These are phyloP conservation scores for Oxyura jamaicensis DNA, from an alignment of 2,113 vertebrate species.

Conservation along the genomic window DNA sequence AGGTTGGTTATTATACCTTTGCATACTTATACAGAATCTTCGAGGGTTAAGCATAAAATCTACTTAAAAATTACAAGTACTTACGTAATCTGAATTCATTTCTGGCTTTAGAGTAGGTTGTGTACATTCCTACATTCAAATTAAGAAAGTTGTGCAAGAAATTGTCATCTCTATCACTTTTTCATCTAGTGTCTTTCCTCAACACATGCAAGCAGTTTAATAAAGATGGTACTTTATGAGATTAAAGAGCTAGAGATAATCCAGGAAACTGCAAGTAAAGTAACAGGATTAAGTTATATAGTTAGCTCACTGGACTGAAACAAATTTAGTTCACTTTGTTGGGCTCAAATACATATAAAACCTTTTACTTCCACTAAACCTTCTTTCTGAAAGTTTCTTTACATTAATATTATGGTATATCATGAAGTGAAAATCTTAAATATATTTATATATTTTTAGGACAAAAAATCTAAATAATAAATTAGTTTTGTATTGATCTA, in stretches of 20 bases:
- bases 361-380: neutral
- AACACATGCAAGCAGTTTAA: neutral
- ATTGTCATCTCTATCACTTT: neutral
- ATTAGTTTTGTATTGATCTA: neutral
- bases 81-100: constrained; percentile 35
- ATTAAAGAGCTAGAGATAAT: constrained; percentile 50
- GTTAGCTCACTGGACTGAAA: constrained; percentile 19
- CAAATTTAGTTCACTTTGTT: neutral
- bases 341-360: neutral
- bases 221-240: neutral
- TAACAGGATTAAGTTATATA: constrained; percentile 51
- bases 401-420: neutral
- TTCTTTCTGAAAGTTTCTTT: neutral
- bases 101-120: neutral
- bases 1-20: neutral
- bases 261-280: constrained; percentile 39
- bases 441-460: neutral
- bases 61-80: neutral
- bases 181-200: neutral
- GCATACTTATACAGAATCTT: neutral
- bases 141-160: neutral
- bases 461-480: neutral
- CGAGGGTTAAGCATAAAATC: neutral
- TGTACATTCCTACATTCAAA: neutral
- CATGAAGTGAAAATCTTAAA: neutral